Conservation (phyloP, 2,888 invertebrate genomes). For the Strigamia crassipes region DNA sequence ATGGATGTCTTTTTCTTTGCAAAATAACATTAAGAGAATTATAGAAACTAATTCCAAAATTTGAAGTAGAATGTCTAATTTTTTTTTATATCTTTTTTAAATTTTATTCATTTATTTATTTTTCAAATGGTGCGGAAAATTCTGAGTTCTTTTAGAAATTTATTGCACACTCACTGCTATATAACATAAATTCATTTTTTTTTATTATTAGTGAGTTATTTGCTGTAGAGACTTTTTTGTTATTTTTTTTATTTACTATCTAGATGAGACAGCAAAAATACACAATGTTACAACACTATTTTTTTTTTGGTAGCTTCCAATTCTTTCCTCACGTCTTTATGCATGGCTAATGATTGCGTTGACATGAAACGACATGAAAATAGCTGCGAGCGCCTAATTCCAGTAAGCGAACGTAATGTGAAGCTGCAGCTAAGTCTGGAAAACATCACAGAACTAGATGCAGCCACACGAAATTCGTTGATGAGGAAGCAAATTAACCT, state of each 20-base stretch:
- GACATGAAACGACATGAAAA: constrained; percentile 35
- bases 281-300: not conserved
- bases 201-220: not conserved
- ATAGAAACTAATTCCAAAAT: not conserved
- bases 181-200: not conserved
- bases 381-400: constrained; percentile 23
- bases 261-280: not conserved
- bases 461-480: constrained; percentile 18
- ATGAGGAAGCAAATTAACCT: constrained; percentile 32
- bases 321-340: constrained; percentile 14
- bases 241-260: not conserved
- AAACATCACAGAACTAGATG: constrained; percentile 23
- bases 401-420: constrained; percentile 23
- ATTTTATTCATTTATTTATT: not conserved
- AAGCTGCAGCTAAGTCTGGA: constrained; percentile 30
- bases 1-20: not conserved
- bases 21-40: not conserved
- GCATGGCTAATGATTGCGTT: constrained; percentile 31
- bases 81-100: too few species aligned
- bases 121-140: not conserved
- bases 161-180: not conserved
- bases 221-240: not conserved
- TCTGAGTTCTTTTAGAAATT: not conserved
- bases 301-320: not conserved
- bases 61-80: not conserved